These are phyloP conservation scores for Pantherophis guttatus DNA, from an alignment of 2,113 vertebrate species.

Conservation along the genomic window DNA sequence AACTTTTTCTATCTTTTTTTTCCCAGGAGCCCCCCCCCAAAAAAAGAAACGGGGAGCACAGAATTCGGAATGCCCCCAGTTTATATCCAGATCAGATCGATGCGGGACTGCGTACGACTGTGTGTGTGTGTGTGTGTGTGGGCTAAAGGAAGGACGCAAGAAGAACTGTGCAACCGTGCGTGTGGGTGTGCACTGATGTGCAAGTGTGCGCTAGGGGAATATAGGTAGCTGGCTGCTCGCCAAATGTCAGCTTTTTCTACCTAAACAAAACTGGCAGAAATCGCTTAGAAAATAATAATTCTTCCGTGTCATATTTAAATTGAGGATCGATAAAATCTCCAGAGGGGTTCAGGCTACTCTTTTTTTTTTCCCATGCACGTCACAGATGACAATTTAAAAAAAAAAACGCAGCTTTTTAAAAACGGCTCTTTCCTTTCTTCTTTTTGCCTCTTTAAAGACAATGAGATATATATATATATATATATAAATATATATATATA, in stretches of 20 bases:
- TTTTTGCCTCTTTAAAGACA: not conserved
- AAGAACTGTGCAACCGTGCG: not conserved
- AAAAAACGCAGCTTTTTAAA: not conserved
- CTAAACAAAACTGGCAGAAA: not conserved
- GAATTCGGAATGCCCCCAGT: too few species aligned
- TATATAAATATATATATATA: too few species aligned
- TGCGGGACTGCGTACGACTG: not conserved
- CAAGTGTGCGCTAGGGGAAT: not conserved
- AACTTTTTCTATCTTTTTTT: too few species aligned
- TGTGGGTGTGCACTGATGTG: not conserved
- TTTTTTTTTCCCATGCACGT: not conserved
- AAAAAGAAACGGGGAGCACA: not conserved
- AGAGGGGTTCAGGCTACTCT: not conserved
- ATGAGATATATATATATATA: not conserved
- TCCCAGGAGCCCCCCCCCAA: not conserved
- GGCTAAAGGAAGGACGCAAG: not conserved
- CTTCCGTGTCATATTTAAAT: slow-evolving; percentile 31
- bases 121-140: not conserved
- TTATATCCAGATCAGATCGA: not conserved
- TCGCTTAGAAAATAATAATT: not conserved
- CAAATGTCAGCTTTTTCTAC: not conserved
- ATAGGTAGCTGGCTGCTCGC: not conserved
- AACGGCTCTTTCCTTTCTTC: not conserved
- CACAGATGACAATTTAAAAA: not conserved
- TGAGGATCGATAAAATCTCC: slow-evolving; percentile 28